Conservation (phyloP, 2,888 invertebrate species). For the Parthenolecanium corni region DNA sequence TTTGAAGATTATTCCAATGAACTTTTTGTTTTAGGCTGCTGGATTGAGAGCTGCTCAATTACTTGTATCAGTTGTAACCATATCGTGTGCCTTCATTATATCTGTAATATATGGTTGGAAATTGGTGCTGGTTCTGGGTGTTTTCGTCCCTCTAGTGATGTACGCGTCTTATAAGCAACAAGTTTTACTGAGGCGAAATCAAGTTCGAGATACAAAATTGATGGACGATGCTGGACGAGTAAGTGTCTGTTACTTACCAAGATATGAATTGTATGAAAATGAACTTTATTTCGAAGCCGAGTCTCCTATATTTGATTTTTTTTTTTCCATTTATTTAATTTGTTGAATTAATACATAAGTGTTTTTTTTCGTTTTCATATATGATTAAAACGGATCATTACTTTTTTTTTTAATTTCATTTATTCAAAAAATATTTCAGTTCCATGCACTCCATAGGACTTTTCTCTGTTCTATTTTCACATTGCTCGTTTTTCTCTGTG, state of each 20-base stretch:
- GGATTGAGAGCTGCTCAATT: constrained; percentile 39
- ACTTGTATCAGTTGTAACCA: constrained; percentile 37
- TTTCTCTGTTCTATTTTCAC: no score
- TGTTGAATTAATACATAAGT: no score
- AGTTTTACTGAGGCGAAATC: constrained; percentile 39
- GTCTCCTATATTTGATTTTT: no score
- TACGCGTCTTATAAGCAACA: constrained; percentile 39
- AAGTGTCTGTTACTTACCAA: neutral
- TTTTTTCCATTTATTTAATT: no score
- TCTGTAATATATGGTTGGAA: constrained; percentile 39
- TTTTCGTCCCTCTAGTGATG: constrained; percentile 39
- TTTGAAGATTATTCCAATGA: no score
- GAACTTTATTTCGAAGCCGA: neutral
- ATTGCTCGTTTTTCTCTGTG: no score
- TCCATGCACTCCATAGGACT: no score
- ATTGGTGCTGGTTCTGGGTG: constrained; percentile 37
- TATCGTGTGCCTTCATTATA: constrained; percentile 37
- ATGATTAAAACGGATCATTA: neutral
- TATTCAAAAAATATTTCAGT: neutral
- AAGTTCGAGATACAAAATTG: constrained; percentile 40
- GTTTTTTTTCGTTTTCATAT: neutral
- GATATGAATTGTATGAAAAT: no score
- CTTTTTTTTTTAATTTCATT: neutral
- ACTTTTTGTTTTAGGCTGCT: constrained; percentile 38
- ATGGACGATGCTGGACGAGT: constrained; percentile 37